Conservation (phyloP, 2,888 invertebrate genomes). For the Clitarchus hookeri region DNA sequence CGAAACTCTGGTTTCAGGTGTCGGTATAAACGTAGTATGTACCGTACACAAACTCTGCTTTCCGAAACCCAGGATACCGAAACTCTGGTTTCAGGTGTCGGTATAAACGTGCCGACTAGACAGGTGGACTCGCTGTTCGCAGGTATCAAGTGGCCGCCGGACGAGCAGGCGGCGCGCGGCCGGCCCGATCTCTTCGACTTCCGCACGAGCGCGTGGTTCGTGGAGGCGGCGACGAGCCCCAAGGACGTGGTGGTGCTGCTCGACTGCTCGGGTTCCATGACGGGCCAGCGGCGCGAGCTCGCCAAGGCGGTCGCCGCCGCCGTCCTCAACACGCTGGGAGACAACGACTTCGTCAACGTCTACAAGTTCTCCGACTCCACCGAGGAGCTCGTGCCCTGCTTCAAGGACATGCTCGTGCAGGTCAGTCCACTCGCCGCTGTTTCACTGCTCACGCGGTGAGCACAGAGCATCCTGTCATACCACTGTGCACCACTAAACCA, state of each 20-base stretch:
- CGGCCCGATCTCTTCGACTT: conserved; percentile 65
- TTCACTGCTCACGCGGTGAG: no score
- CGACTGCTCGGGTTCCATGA: conserved; percentile 89
- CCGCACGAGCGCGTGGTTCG: conserved; percentile 61
- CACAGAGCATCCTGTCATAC: no score
- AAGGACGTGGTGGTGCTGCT: conserved; percentile 85
- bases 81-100: no score
- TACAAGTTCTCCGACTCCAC: conserved; percentile 86
- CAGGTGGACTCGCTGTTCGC: not conserved
- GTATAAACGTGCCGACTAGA: no score
- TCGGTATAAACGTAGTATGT: no score
- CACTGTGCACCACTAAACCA: no score
- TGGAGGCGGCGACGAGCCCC: conserved; percentile 64
- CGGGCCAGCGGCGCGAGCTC: conserved; percentile 77
- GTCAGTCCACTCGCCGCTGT: conserved; percentile 53
- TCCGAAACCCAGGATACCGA: no score
- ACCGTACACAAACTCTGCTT: no score
- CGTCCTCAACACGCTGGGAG: conserved; percentile 91
- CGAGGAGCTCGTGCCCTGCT: conserved; percentile 86
- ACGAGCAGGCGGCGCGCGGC: conserved; percentile 73
- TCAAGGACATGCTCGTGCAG: conserved; percentile 86
- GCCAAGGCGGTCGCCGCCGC: conserved; percentile 87
- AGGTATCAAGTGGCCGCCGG: conserved; percentile 61
- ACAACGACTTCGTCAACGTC: conserved; percentile 96
- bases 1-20: no score